These are phyloP conservation scores for Dioctria linearis DNA, from an alignment of 2,888 invertebrate species.

Conservation along the genomic window DNA sequence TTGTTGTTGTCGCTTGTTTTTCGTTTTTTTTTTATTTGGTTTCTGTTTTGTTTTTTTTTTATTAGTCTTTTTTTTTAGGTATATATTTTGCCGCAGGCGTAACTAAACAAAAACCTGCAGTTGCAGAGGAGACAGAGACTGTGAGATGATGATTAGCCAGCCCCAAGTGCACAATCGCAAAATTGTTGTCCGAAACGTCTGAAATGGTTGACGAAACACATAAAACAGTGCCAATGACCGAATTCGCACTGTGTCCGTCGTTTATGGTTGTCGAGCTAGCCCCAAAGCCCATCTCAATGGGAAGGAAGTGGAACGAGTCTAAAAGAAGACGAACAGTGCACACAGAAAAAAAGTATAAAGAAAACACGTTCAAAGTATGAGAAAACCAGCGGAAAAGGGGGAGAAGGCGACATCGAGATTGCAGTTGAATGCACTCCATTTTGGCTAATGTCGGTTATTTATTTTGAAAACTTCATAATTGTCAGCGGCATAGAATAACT, in stretches of 20 bases:
- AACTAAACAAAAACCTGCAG: constrained; percentile 38
- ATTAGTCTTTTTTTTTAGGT: constrained; percentile 25
- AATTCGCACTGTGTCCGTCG: constrained; percentile 53
- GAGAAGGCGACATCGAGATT: constrained; percentile 37
- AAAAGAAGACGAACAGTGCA: constrained; percentile 9
- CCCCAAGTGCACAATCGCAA: constrained; percentile 57
- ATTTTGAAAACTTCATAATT: constrained; percentile 58
- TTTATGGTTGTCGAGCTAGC: constrained; percentile 21
- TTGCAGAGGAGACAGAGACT: constrained; percentile 32
- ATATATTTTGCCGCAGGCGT: constrained; percentile 33
- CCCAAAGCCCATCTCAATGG: constrained; percentile 45
- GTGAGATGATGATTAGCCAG: constrained; percentile 49
- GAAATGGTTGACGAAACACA: constrained; percentile 59
- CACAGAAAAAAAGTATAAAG: constrained; percentile 6
- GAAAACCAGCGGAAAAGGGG: background rate
- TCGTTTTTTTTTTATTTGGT: background rate
- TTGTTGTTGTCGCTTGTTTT: background rate
- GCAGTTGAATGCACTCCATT: constrained; percentile 57
- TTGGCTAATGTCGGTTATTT: constrained; percentile 58
- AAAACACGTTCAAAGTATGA: constrained; percentile 13
- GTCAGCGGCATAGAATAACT: constrained; percentile 48
- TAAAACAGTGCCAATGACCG: constrained; percentile 59
- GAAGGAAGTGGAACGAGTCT: constrained; percentile 52
- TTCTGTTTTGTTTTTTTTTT: background rate
- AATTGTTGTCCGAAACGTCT: constrained; percentile 59